phyloP scores from a whole-genome alignment of 2,113 vertebrate species.

The Nyctibius bracteatus region DNA sequence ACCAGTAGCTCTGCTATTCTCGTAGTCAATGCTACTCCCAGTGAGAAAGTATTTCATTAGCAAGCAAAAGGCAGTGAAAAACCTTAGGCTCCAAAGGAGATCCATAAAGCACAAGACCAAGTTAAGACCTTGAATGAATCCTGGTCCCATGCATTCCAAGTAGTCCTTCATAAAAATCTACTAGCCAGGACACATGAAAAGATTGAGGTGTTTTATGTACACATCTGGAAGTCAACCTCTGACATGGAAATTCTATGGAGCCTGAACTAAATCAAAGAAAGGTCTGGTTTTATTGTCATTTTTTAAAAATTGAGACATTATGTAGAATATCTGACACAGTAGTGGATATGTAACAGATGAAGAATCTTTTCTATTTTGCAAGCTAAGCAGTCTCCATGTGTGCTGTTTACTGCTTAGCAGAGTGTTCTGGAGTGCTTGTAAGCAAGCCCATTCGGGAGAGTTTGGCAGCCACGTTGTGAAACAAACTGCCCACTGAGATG shows the following conservation, averaged over 20 bases:
- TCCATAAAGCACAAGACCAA: background rate
- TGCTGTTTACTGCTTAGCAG: background rate
- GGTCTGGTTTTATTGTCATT: rapidly evolving
- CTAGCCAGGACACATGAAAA: background rate
- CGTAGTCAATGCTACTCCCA: background rate
- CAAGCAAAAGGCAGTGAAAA: background rate
- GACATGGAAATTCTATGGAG: background rate
- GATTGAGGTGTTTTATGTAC: background rate
- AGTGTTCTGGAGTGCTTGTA: background rate
- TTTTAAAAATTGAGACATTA: background rate
- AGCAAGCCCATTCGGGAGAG: background rate
- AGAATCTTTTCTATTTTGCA: background rate
- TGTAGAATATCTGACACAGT: background rate
- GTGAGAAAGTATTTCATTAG: background rate
- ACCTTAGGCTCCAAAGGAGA: background rate
- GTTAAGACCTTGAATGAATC: background rate
- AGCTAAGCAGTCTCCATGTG: background rate
- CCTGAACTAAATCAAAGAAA: background rate
- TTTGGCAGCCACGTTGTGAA: background rate
- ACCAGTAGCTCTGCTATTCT: background rate
- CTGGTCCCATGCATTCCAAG: background rate
- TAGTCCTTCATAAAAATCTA: background rate
- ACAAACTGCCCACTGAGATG: background rate
- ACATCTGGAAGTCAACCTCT: background rate
- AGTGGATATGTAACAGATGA: background rate